Percentiles rank a stretch among this genome's conserved stretches.
phyloP scores from a whole-genome alignment of 2,113 vertebrate species.

The Gavia stellata region DNA sequence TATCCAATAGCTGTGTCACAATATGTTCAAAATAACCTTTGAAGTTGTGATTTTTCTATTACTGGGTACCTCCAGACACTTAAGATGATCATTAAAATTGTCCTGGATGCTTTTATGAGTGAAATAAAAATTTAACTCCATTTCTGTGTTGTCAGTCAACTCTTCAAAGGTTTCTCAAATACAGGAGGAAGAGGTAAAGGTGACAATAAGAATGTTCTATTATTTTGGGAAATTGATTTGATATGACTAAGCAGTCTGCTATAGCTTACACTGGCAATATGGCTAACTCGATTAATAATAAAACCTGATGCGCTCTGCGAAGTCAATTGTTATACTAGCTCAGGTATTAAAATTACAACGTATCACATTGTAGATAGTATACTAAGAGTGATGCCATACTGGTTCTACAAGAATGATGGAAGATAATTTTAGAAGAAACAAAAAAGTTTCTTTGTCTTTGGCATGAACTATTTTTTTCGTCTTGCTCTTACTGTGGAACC shows the following conservation, averaged over 20 bases:
- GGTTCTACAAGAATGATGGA: background rate
- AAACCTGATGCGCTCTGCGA: background rate
- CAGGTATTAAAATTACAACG: background rate
- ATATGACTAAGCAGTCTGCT: background rate
- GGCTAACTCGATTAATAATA: background rate
- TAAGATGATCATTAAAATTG: background rate
- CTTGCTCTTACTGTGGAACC: background rate
- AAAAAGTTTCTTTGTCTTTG: background rate
- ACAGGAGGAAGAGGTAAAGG: background rate
- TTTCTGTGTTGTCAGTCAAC: background rate
- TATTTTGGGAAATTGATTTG: background rate
- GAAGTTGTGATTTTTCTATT: background rate
- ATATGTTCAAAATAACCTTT: background rate
- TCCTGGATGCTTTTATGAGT: background rate
- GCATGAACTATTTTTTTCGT: background rate
- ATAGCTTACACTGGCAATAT: background rate
- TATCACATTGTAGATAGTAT: background rate
- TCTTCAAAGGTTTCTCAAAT: background rate
- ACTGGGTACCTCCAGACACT: background rate
- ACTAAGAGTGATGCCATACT: background rate
- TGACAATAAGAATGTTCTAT: background rate
- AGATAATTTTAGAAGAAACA: no score
- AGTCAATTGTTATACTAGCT: background rate
- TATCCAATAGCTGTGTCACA: background rate
- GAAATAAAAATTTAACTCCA: background rate